phyloP scores from a whole-genome alignment of 2,888 invertebrate genomes.

The Myopa testacea region DNA sequence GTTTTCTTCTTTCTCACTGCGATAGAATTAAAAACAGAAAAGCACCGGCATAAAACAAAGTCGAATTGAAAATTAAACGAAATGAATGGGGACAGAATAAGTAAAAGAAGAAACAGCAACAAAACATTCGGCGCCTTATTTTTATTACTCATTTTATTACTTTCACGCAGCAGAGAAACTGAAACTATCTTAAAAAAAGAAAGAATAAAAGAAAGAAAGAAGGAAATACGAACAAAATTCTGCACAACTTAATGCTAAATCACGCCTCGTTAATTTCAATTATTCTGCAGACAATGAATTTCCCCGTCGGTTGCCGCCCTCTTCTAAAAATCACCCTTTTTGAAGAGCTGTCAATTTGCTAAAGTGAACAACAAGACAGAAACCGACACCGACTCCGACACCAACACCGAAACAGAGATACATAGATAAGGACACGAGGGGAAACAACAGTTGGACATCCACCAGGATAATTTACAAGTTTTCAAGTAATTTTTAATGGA shows the following conservation, averaged over 20 bases:
- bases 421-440: neutral
- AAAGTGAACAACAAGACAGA: conserved; percentile 20
- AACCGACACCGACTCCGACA: neutral
- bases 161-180: neutral
- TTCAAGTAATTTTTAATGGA: conserved; percentile 28
- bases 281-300: conserved; percentile 61
- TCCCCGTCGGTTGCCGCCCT: conserved; percentile 43
- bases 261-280: conserved; percentile 33
- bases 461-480: conserved; percentile 23
- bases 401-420: too few species aligned
- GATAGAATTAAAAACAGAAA: conserved; percentile 23
- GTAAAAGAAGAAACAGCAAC: neutral
- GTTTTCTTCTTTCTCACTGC: conserved; percentile 3
- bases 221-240: neutral
- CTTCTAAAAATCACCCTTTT: conserved; percentile 12
- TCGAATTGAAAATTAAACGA: conserved; percentile 1
- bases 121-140: conserved; percentile 2
- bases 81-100: neutral
- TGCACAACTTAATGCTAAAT: conserved; percentile 26
- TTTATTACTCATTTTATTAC: conserved; percentile 4
- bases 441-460: neutral
- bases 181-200: neutral
- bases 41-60: neutral
- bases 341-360: conserved; percentile 29
- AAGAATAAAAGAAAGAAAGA: neutral